A percentile compares a stretch with the other conserved stretches of the same genome.
Evolutionary conservation across 2,797 vertebrate species (phyloP).

Genomic region (Melanogrammus aeglefinus): DNA sequence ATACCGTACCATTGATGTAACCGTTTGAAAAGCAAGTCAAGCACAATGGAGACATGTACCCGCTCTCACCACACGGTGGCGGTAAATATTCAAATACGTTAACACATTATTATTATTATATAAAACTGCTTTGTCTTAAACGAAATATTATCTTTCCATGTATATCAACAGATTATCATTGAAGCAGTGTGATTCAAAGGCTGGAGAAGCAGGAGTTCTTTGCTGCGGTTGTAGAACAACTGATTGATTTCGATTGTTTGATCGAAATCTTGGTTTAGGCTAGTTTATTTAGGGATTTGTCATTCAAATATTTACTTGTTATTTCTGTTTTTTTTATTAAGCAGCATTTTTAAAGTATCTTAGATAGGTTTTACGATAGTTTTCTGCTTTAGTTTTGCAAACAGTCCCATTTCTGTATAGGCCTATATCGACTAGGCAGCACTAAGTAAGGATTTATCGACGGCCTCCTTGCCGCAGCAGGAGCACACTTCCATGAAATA

Average conservation of each 20-base stretch:
- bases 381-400: not conserved
- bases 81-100: not conserved
- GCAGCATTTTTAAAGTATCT: not conserved
- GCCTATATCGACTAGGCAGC: not conserved
- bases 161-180: not conserved
- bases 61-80: not conserved
- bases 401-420: not conserved
- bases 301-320: not conserved
- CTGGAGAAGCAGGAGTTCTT: not conserved
- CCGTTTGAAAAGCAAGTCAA: not conserved
- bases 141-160: not conserved
- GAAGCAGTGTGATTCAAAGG: not conserved
- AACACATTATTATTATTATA: not conserved
- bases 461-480: not conserved
- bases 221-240: not conserved
- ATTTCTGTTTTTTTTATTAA: not conserved
- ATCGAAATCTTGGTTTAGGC: too few relatives aligned
- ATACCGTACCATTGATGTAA: not conserved
- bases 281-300: not conserved
- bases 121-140: not conserved
- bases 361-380: not conserved
- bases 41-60: not conserved
- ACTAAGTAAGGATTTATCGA: slow-evolving; percentile 65
- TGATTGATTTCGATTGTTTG: not conserved
- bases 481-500: not conserved